These are phyloP conservation scores for Amniataba percoides DNA, from an alignment of 2,797 vertebrate genomes.

Conservation along the genomic window DNA sequence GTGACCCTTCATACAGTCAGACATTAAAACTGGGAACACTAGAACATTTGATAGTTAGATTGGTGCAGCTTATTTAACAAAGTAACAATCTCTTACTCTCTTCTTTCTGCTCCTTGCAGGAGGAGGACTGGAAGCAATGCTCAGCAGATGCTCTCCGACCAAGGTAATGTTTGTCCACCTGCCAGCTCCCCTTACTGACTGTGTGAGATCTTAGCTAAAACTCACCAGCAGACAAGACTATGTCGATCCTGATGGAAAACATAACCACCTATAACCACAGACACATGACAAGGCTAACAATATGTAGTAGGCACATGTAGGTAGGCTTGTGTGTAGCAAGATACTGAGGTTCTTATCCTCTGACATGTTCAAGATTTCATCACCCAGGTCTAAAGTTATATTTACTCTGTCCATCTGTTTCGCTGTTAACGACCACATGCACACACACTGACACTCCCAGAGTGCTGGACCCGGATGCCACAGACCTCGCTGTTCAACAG, in stretches of 20 bases:
- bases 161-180: conserved; percentile 71
- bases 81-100: not conserved
- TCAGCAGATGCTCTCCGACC: conserved; percentile 85
- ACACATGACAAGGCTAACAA: not conserved
- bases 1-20: conserved; percentile 56
- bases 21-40: not conserved
- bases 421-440: conserved; percentile 25
- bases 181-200: not conserved
- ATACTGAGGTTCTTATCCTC: conserved; percentile 2
- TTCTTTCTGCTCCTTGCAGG: conserved; percentile 62
- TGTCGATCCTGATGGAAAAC: not conserved
- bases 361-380: conserved; percentile 38
- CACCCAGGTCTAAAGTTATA: conserved; percentile 57
- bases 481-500: conserved; percentile 66
- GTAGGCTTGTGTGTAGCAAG: not conserved
- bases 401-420: conserved; percentile 73
- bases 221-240: not conserved
- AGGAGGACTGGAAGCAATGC: conserved; percentile 83
- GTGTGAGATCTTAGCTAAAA: not conserved
- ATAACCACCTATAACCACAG: not conserved
- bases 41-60: not conserved
- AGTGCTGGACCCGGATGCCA: conserved; percentile 31
- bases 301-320: not conserved
- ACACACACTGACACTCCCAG: conserved; percentile 26
- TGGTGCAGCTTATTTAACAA: not conserved